A percentile compares a stretch with the other conserved stretches of the same genome.
These are phyloP conservation scores for Hirtodrosophila cameraria DNA, from an alignment of 2,888 invertebrate species.

Conservation along the genomic window DNA sequence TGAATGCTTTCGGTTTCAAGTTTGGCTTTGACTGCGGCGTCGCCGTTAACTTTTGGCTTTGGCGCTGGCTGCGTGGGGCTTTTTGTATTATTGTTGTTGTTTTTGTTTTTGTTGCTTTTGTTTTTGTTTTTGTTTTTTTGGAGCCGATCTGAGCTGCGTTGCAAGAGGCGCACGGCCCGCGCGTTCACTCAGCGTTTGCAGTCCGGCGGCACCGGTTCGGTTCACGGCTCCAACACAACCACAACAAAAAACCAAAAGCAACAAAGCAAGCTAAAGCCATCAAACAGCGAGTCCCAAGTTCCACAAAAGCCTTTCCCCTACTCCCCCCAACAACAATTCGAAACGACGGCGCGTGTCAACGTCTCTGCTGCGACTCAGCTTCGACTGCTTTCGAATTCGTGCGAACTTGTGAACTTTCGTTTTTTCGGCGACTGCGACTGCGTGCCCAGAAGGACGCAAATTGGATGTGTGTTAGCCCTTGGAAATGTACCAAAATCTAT, in stretches of 20 bases:
- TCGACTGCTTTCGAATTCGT: conserved; percentile 68
- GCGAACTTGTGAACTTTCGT: conserved; percentile 78
- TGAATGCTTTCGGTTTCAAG: conserved; percentile 71
- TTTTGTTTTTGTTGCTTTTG: conserved; percentile 14
- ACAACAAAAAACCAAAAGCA: conserved; percentile 14
- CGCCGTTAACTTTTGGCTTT: conserved; percentile 55
- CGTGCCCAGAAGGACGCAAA: conserved; percentile 29
- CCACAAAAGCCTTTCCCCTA: conserved; percentile 13
- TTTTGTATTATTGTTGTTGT: conserved; percentile 27
- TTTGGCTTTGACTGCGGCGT: conserved; percentile 70
- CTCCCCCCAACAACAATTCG: conserved; percentile 4
- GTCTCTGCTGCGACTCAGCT: conserved; percentile 44
- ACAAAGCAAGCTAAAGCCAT: too few species aligned
- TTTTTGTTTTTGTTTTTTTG: conserved; percentile 37
- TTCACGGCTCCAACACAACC: conserved; percentile 61
- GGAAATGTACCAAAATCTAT: conserved; percentile 18
- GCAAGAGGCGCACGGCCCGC: conserved; percentile 75
- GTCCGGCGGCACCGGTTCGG: conserved; percentile 84
- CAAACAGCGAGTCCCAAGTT: conserved; percentile 42
- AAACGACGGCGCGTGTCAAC: conserved; percentile 68
- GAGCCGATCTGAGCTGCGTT: conserved; percentile 67
- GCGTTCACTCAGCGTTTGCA: conserved; percentile 84
- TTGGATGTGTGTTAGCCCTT: conserved; percentile 18
- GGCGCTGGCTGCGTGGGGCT: conserved; percentile 65
- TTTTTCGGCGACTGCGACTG: conserved; percentile 44